Evolutionary conservation across 2,113 vertebrate genomes (phyloP), one percentile per base, ranked within the genome.

Genomic region (Himantopus leucocephalus): DNA sequence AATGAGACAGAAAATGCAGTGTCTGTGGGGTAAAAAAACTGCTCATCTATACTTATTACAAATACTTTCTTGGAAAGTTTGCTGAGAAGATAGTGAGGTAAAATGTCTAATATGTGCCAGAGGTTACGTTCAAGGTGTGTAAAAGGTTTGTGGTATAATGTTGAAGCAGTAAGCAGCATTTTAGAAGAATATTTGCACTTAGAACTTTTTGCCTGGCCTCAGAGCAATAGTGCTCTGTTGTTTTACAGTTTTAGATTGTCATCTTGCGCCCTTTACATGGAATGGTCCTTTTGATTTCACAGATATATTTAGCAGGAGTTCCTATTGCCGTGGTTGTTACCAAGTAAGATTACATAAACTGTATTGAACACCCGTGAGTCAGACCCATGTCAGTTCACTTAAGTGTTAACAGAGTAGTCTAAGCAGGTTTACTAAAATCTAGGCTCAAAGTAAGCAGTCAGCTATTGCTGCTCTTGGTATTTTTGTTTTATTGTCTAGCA

Each of bases 281-380:
- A 83, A 20, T 12, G 21, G 34, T 68, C 53, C 17, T 84, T 80
- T 76, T 24, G 12, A 23, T 93, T 81, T 94, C n/a, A 59, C 64
- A 35, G 4, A 11, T 77, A 8, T 34, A 21, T 75, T 84, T 94
- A 14, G 5, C 32, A 13, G 15, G 64, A 32, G 43, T 84, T 96
- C 14, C 14, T 56, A 0, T 62, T 50, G 72, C 29, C 2, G 3
- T 24, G 8, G 8, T 64, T 77, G 32, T 81, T 78, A 63, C 41
- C 67, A 60, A 87, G 20, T 59, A 50, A 58, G 63, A 82, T 83
- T 64, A 73, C 74, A 62, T 53, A 72, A 79, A 85, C 27, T 68
- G 19, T 94, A 88, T 94, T 26, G 66, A 95, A 87, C 39, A 64
- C 34, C 26, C 64, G 27, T 91, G 96, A 91, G 77, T 97, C 89